phyloP scores from a whole-genome alignment of 2,888 invertebrate genomes.

The Tetropium fuscum region DNA sequence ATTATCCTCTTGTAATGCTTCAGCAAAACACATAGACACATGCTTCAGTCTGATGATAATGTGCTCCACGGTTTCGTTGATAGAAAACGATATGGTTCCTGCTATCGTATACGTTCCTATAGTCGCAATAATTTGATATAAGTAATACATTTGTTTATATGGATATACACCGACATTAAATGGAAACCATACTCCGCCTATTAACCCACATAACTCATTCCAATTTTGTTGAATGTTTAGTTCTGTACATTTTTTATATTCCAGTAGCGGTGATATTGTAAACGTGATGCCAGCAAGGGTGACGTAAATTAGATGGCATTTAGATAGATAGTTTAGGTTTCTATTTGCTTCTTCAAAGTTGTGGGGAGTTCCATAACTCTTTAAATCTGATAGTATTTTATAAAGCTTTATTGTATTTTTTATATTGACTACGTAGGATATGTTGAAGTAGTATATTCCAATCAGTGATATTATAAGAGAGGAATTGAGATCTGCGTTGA shows the following conservation, averaged over 20 bases:
- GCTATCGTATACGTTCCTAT: slow-evolving; percentile 29
- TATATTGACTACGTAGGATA: slow-evolving; percentile 5
- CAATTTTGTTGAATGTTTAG: slow-evolving; percentile 32
- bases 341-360: slow-evolving; percentile 28
- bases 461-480: slow-evolving; percentile 7
- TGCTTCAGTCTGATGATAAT: slow-evolving; percentile 40
- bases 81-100: slow-evolving; percentile 35
- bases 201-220: slow-evolving; percentile 38
- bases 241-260: slow-evolving; percentile 28
- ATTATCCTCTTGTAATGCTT: slow-evolving; percentile 29
- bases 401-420: slow-evolving; percentile 11
- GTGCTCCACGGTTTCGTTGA: slow-evolving; percentile 40
- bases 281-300: background rate
- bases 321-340: slow-evolving; percentile 30
- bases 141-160: slow-evolving; percentile 29
- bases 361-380: slow-evolving; percentile 31
- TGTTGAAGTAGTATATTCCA: slow-evolving; percentile 22
- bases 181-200: slow-evolving; percentile 37
- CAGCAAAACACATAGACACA: slow-evolving; percentile 30
- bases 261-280: slow-evolving; percentile 18
- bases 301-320: slow-evolving; percentile 23
- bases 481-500: slow-evolving; percentile 26
- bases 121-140: slow-evolving; percentile 30
- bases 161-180: slow-evolving; percentile 34
- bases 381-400: slow-evolving; percentile 28